Evolutionary conservation across 1,140 invertebrate species (phyloP), one percentile per base, ranked within the genome.

Genomic region (Drosophila orena): DNA sequence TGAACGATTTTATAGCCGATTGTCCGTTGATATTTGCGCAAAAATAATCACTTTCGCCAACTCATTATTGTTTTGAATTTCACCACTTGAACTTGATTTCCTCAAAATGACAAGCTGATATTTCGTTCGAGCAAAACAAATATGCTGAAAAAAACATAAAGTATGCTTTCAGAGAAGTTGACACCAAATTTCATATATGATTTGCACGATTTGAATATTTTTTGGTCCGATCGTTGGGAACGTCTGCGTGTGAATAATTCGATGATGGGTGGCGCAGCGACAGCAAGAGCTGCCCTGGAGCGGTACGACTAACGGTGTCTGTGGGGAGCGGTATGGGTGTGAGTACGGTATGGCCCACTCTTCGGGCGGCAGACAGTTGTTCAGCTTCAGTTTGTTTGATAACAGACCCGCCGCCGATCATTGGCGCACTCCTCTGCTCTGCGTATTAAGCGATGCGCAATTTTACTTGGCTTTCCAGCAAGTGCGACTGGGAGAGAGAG

Each of bases 231-330:
- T 55, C 84, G 77, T 69, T 60, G 59, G 68, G 84, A 83, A 76
- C 79, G 84, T 73, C 83, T 88, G 76, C 62, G 76, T 79, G 55
- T 88, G 79, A 88, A 88, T 88, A 88, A 89, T 77, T 79, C 52
- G 46, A 53, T 68, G 66, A 60, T 56, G 79, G 54, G 49, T 71
- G 53, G 59, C 70, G 59, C 70, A 76, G 64, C 83, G 40, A 76
- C 78, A 70, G 83, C 79, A 83, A 88, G 72, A 76, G 76, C 75
- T 86, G 83, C 66, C 69, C 68, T 71, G 74, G 35, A 69, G 59
- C 37, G 52, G 42, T 55, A 54, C 70, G 60, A 46, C 47, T 50
- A 50, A 50, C 47, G 47, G 47, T 34, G 17, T 50, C 58, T 46
- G 4, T 54, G 64, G 40, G 47, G 27, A 50, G 47, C 47, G 47